Conservation (phyloP, 1,140 invertebrate species). For the Acromyrmex heyeri region DNA sequence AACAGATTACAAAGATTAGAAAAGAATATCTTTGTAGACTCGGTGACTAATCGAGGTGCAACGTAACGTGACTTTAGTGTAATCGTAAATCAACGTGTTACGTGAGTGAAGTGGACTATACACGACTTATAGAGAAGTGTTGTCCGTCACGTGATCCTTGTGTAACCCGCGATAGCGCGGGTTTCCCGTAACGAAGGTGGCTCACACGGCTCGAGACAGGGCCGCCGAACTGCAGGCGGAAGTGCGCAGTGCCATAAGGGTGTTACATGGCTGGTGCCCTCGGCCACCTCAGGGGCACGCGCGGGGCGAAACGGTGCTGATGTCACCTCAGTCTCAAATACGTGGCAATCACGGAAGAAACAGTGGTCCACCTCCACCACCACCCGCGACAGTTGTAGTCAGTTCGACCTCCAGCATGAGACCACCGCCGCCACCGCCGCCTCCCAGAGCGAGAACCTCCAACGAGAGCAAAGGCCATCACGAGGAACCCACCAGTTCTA, state of each 20-base stretch:
- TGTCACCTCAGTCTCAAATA: slow-evolving; percentile 84
- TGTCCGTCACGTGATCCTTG: slow-evolving; percentile 62
- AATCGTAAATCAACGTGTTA: slow-evolving; percentile 44
- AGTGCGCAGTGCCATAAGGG: slow-evolving; percentile 84
- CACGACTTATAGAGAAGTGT: slow-evolving; percentile 34
- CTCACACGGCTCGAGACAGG: slow-evolving; percentile 84
- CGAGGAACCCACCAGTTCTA: slow-evolving; percentile 94
- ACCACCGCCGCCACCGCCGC: slow-evolving; percentile 87
- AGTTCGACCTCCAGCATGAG: slow-evolving; percentile 86
- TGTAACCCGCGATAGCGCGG: slow-evolving; percentile 79
- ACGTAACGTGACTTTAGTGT: slow-evolving; percentile 30
- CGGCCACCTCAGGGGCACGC: slow-evolving; percentile 75
- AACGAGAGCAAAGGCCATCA: slow-evolving; percentile 85
- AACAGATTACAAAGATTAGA: background rate
- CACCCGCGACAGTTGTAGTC: slow-evolving; percentile 82
- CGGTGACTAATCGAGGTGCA: slow-evolving; percentile 13
- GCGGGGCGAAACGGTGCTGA: slow-evolving; percentile 83
- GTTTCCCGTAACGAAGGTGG: slow-evolving; percentile 81
- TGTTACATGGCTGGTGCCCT: slow-evolving; percentile 85
- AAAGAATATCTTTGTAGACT: slow-evolving; percentile 15
- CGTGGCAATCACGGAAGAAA: slow-evolving; percentile 69
- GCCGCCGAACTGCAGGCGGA: slow-evolving; percentile 85
- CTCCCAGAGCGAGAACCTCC: slow-evolving; percentile 84
- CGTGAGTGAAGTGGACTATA: slow-evolving; percentile 53
- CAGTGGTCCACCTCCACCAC: slow-evolving; percentile 70